Base-by-base conservation (phyloP, 2,888 invertebrate species). In the Drosophila cracens region DNA sequence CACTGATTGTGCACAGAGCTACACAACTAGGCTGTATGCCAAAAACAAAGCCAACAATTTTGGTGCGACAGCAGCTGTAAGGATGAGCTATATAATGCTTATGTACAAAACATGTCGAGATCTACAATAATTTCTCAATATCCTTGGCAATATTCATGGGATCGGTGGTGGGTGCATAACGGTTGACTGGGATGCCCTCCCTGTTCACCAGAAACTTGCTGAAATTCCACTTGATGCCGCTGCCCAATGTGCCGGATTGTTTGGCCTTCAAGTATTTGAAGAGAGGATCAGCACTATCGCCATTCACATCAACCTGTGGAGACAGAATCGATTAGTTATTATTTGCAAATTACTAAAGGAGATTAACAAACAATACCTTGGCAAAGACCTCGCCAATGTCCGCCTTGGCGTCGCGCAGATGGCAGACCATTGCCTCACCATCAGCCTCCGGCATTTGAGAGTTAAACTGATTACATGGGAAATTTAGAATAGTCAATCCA, bases 391-490 rank as follows among this genome's bases (percentile, higher is more conserved):
- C 96, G 4, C 93, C 93, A 80, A 95, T 95, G 74, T 94, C 93
- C 0, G 94, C 94, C 6, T 94, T 94, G 93, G 92, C 94, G 38
- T 94, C 91, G 67, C 93, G 93, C 16, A 94, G 91, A 58, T 95
- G 95, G 31, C 94, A 94, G 59, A 96, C 94, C 82, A 97, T 97
- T 49, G 96, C 96, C 48, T 94, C 94, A 10, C 95, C 94, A 59
- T 94, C 94, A 8, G 74, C 81, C 36, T 96, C 95, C 3, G 97
- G 96, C 94, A 97, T 97, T 90, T 95, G 95, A 0, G 94, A 93
- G 0, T 93, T 94, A 79, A 97, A 97, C 92, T 97, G 97, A 93
- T 97, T 97, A 94, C 97, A 97, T 4, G 97, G 97, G 93, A 98
- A 98, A 18, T 95, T 97, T 58, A 97, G 93, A 87, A 98, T 96